Conservation (phyloP, 2,113 vertebrate genomes). For the Aegotheles bennettii region DNA sequence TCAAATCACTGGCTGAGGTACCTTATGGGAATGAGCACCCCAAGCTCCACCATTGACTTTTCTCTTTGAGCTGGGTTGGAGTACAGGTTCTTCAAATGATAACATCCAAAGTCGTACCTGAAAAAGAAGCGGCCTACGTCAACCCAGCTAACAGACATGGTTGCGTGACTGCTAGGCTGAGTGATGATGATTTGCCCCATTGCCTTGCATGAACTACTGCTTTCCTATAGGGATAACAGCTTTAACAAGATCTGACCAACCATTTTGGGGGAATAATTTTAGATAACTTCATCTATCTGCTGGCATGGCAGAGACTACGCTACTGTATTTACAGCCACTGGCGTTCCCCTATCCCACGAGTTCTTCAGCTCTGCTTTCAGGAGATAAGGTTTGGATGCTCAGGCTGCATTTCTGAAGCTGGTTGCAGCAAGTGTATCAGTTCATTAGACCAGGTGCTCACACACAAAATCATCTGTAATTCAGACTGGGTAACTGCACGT, state of each 20-base stretch:
- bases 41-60: neutral
- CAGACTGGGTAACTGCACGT: neutral
- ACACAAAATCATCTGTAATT: neutral
- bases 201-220: neutral
- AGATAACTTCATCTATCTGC: neutral
- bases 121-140: accelerated
- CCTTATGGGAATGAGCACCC: neutral
- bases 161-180: neutral
- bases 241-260: neutral
- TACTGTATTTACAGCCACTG: neutral
- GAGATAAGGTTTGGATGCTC: neutral
- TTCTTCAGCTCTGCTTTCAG: neutral
- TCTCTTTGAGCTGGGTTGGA: neutral
- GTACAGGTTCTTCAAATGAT: neutral
- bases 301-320: neutral
- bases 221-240: neutral
- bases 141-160: neutral
- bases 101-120: neutral
- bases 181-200: neutral
- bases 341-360: accelerated
- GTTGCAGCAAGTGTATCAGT: neutral
- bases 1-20: neutral
- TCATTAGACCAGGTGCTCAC: neutral
- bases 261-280: neutral
- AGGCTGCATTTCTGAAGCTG: neutral